Percentiles rank a stretch among this genome's conserved stretches.
These are phyloP conservation scores for Atrina japonica DNA, from an alignment of 2,888 invertebrate genomes.

Conservation along the genomic window DNA sequence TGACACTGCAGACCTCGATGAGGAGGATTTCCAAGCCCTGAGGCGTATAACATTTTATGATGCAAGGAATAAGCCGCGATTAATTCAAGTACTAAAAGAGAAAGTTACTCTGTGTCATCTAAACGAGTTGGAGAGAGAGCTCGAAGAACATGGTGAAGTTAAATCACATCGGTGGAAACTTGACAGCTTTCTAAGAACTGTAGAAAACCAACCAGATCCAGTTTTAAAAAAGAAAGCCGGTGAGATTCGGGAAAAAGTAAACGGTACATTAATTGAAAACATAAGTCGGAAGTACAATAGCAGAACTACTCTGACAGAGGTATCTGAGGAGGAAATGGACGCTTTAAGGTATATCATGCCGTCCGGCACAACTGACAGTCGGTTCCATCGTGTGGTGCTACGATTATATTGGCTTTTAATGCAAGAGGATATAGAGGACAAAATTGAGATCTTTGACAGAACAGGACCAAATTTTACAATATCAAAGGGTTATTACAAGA, in stretches of 20 bases:
- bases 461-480: slow-evolving; percentile 9
- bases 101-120: neutral
- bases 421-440: slow-evolving; percentile 23
- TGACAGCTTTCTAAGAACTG: neutral
- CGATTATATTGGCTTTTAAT: slow-evolving; percentile 32
- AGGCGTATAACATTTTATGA: neutral
- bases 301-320: neutral
- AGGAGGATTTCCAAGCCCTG: slow-evolving; percentile 24
- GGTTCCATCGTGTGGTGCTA: slow-evolving; percentile 8
- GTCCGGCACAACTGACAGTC: slow-evolving; percentile 13
- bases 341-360: slow-evolving; percentile 16
- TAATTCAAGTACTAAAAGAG: slow-evolving; percentile 15
- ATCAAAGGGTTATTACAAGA: slow-evolving; percentile 25
- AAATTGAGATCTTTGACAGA: slow-evolving; percentile 4
- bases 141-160: neutral
- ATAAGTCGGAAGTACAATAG: slow-evolving; percentile 18
- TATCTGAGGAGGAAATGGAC: slow-evolving; percentile 22
- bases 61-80: neutral
- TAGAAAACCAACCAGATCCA: slow-evolving; percentile 5
- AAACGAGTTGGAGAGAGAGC: slow-evolving; percentile 10
- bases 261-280: slow-evolving; percentile 12
- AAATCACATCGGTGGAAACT: slow-evolving; percentile 1
- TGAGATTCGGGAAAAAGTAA: slow-evolving; percentile 1
- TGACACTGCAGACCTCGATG: slow-evolving; percentile 10
- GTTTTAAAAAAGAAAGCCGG: neutral